Base-by-base conservation (phyloP, 2,113 vertebrate species). In the Herpetotheres cachinnans region DNA sequence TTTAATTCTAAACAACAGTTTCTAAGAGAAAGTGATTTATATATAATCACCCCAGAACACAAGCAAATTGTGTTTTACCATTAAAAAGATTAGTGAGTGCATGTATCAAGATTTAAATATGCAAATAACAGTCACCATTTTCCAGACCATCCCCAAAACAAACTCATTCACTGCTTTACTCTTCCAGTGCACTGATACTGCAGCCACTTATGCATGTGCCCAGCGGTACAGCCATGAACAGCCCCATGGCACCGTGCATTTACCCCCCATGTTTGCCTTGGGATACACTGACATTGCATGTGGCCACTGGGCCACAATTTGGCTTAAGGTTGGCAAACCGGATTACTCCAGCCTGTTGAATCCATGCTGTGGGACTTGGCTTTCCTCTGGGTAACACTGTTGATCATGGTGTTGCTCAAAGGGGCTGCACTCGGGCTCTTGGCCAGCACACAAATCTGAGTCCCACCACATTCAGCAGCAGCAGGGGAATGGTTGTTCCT, bases 321-420 rank as follows among this genome's bases (percentile, higher is more conserved):
- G 58, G 30, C 67, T 86, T 8, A 34, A 6, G 38, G 72, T 1
- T n/a, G 36, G 34, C 36, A n/a, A 56, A 2, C 1, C 83, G 49
- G 44, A n/a, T 65, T 52, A 42, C 22, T 52, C 24, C 30, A 86
- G 50, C 13, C 47, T 16, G 17, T 6, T 71, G 25, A 15, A 90
- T 6, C n/a, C 65, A 34, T 0, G 5, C 50, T 38, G 50, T 5
- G 1, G n/a, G 65, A 40, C 13, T 36, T 40, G 44, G 38, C n/a
- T 50, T 72, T 67, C 70, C 58, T 69, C 67, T 69, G 6, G 13
- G 32, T 76, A 46, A 42, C 25, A 7, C 29, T 63, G 74, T 74
- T 79, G 62, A 77, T 44, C 47, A 32, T 4, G 2, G 9, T 3
- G 7, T 6, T 0, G 0, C 44, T 50, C 66, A 61, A 29, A 67